phyloP scores from a whole-genome alignment of 2,888 invertebrate genomes.

The Torymus texanus region DNA sequence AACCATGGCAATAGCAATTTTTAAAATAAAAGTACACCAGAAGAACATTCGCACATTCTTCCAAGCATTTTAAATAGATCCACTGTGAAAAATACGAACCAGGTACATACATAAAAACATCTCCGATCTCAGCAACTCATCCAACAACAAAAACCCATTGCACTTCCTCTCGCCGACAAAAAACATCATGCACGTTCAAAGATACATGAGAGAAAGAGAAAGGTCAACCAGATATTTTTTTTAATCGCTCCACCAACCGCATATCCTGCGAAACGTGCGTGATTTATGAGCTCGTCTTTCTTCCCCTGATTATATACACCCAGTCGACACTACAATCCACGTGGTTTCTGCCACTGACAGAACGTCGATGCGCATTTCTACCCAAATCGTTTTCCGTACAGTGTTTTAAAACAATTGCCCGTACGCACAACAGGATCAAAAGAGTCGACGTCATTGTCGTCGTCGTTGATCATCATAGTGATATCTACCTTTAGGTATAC shows the following conservation, averaged over 20 bases:
- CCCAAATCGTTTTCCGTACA: slow-evolving; percentile 21
- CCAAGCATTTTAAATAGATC: too few relatives aligned
- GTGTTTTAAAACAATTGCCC: slow-evolving; percentile 14
- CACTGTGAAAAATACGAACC: too few relatives aligned
- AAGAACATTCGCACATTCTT: too few relatives aligned
- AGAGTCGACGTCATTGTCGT: background rate
- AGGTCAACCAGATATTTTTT: background rate
- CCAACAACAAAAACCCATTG: too few relatives aligned
- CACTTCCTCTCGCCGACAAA: too few relatives aligned
- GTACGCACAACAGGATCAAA: slow-evolving; percentile 4
- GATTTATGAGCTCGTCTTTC: slow-evolving; percentile 39
- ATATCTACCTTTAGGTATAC: background rate
- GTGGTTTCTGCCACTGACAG: slow-evolving; percentile 4
- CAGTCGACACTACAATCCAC: background rate
- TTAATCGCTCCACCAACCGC: background rate
- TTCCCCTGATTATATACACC: background rate
- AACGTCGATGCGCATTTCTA: slow-evolving; percentile 20
- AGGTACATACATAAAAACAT: too few relatives aligned
- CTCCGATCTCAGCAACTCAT: too few relatives aligned
- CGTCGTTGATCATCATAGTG: too few relatives aligned
- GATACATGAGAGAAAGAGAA: background rate
- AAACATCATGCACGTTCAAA: background rate
- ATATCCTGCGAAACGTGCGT: background rate
- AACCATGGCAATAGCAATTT: too few relatives aligned
- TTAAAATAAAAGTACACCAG: too few relatives aligned